Conservation (phyloP, 2,113 vertebrate species). For the Psittacula cyanocephala region DNA sequence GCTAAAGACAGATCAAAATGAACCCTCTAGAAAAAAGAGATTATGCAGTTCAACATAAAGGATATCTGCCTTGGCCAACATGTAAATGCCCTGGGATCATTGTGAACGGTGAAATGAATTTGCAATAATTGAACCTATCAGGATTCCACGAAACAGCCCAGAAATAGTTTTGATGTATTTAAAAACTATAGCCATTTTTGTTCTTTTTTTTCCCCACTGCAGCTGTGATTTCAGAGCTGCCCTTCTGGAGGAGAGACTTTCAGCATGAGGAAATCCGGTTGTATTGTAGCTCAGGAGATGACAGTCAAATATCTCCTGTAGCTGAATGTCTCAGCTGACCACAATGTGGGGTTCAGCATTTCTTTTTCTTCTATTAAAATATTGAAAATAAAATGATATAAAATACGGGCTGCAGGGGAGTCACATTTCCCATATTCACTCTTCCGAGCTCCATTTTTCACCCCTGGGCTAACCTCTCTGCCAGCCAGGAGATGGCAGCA, state of each 20-base stretch:
- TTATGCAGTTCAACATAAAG: not conserved
- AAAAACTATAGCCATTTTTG: not conserved
- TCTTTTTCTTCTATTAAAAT: not conserved
- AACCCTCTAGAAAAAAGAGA: not conserved
- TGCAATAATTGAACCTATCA: not conserved
- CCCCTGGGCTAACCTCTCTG: not conserved
- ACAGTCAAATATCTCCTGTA: not conserved
- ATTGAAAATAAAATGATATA: not conserved
- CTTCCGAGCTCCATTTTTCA: not conserved
- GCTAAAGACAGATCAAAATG: not conserved
- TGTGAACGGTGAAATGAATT: not conserved
- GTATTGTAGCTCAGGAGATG: not conserved
- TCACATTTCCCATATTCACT: not conserved
- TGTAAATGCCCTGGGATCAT: not conserved
- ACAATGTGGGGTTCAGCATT: not conserved
- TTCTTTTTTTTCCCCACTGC: not conserved
- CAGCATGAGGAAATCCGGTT: not conserved
- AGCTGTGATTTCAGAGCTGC: not conserved
- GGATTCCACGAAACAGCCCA: not conserved
- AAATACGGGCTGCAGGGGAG: not conserved
- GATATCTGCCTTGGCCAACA: not conserved
- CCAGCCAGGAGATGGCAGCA: slow-evolving; percentile 55
- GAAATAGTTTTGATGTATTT: not conserved
- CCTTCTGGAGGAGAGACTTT: not conserved
- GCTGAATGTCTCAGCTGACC: not conserved